phyloP scores from a whole-genome alignment of 92 coral and sea anemone genomes.

The Phymanthus crucifer region DNA sequence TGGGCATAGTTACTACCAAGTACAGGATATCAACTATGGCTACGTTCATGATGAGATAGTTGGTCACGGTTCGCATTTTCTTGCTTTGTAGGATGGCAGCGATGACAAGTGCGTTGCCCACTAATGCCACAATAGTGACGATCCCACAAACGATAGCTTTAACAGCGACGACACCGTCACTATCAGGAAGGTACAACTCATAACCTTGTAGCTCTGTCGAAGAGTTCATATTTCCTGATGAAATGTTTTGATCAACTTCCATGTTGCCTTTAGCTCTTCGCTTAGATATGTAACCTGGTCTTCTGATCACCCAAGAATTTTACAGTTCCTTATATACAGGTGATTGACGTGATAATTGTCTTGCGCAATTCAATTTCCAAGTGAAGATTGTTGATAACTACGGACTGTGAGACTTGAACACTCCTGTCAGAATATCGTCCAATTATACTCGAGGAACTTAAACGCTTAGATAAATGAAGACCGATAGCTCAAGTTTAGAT shows the following conservation, averaged over 20 bases:
- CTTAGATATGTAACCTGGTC: too few relatives aligned
- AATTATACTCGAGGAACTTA: not conserved
- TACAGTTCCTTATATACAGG: not conserved
- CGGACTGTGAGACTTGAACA: not conserved
- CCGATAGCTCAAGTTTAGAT: not conserved
- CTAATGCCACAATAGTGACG: slow-evolving; percentile 51
- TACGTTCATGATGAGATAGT: slow-evolving; percentile 75
- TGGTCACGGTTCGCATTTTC: slow-evolving; percentile 82
- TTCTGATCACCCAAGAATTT: not conserved
- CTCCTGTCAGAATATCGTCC: not conserved
- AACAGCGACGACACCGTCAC: not conserved
- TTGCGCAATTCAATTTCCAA: not conserved
- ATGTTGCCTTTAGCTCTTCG: not conserved
- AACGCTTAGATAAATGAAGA: not conserved
- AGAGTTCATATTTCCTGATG: not conserved
- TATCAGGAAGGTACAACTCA: not conserved
- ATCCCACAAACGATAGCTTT: slow-evolving; percentile 32
- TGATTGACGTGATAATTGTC: not conserved
- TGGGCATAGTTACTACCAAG: slow-evolving; percentile 59
- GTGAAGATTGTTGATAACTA: not conserved
- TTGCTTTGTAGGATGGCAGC: slow-evolving; percentile 54
- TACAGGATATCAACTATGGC: slow-evolving; percentile 70
- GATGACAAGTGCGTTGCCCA: slow-evolving; percentile 69
- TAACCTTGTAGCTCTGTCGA: not conserved
- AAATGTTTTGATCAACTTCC: too few relatives aligned